Evolutionary conservation across 2,113 vertebrate species (phyloP).

Genomic region (Scomber japonicus): DNA sequence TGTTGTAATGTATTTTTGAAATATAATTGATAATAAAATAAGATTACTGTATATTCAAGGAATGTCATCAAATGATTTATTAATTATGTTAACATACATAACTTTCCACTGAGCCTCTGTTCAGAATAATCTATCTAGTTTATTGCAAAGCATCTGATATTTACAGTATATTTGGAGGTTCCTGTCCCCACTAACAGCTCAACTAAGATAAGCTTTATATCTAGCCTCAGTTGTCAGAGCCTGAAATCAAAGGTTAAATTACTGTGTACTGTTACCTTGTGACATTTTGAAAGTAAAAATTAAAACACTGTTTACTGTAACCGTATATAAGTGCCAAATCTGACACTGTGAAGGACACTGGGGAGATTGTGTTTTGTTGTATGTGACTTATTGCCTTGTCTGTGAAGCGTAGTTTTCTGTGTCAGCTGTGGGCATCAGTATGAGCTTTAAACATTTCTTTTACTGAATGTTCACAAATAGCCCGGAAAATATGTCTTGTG

Average conservation of each 20-base stretch:
- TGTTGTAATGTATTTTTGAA: too few species aligned
- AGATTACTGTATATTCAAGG: too few species aligned
- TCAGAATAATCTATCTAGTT: too few species aligned
- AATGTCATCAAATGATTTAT: too few species aligned
- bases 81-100: too few species aligned
- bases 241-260: background rate
- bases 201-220: background rate
- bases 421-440: constrained; percentile 28
- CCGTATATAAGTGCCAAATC: background rate
- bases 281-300: background rate
- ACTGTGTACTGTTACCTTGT: background rate
- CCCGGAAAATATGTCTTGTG: constrained; percentile 4
- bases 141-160: too few species aligned
- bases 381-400: constrained; percentile 26
- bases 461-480: constrained; percentile 23
- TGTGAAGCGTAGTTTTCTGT: constrained; percentile 19
- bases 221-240: too few species aligned
- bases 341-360: constrained; percentile 22
- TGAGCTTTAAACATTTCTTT: constrained; percentile 10
- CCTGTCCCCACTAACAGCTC: background rate
- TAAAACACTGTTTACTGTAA: background rate
- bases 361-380: constrained; percentile 23
- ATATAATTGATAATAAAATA: too few species aligned
- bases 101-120: too few species aligned
- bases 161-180: too few species aligned